phyloP scores from a whole-genome alignment of 1,140 invertebrate genomes.

The Polypedilum vanderplanki region DNA sequence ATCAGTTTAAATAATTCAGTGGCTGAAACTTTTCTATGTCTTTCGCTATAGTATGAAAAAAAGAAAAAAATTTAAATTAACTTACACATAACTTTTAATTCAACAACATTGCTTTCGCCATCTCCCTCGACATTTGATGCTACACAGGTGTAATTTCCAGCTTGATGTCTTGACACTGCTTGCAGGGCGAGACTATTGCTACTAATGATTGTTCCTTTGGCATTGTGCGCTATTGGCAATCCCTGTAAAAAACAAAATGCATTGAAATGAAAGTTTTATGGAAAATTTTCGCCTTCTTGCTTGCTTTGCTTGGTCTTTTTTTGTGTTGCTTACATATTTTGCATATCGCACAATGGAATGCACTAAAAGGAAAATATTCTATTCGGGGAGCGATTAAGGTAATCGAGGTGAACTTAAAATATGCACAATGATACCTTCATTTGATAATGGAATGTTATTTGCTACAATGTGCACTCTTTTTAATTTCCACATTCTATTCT shows the following conservation, averaged over 20 bases:
- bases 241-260: slow-evolving; percentile 50
- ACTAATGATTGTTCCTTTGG: slow-evolving; percentile 75
- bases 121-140: slow-evolving; percentile 85
- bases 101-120: slow-evolving; percentile 69
- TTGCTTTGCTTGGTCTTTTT: neutral
- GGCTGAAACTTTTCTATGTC: neutral
- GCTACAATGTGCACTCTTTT: no score
- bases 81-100: slow-evolving; percentile 86
- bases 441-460: no score
- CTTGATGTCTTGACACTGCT: slow-evolving; percentile 65
- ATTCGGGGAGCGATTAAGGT: neutral
- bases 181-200: slow-evolving; percentile 72
- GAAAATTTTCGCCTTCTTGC: neutral
- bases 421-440: no score
- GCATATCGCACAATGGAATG: neutral
- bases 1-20: slow-evolving; percentile 28
- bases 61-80: slow-evolving; percentile 38
- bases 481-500: no score
- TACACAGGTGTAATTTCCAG: slow-evolving; percentile 79
- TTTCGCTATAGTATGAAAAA: neutral
- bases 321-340: neutral
- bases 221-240: slow-evolving; percentile 70
- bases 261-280: neutral
- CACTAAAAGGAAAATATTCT: no score
- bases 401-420: neutral